phyloP scores from a whole-genome alignment of 2,888 invertebrate species.

The Tipula unca region DNA sequence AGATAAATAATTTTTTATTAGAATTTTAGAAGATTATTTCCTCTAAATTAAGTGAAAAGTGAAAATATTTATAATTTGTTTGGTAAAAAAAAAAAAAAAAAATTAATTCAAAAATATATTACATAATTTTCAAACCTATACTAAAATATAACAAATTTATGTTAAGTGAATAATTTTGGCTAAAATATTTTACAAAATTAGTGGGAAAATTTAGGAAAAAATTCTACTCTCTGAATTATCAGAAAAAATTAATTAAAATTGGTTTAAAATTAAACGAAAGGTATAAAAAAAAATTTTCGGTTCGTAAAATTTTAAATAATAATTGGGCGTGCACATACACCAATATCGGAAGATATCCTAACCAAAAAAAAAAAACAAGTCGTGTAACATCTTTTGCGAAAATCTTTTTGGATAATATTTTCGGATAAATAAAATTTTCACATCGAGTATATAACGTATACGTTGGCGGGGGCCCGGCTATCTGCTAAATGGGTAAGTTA shows the following conservation, averaged over 20 bases:
- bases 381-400: not conserved
- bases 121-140: not conserved
- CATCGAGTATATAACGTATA: not conserved
- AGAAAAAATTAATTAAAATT: not conserved
- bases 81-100: not conserved
- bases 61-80: not conserved
- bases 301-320: not conserved
- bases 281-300: not conserved
- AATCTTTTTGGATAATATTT: not conserved
- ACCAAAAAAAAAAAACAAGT: not conserved
- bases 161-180: not conserved
- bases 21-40: not conserved
- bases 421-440: not conserved
- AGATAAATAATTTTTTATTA: not conserved
- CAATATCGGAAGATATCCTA: not conserved
- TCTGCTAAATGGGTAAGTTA: not conserved
- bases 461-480: not conserved
- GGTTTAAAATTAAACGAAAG: not conserved
- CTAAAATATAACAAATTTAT: not conserved
- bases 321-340: not conserved
- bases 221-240: not conserved
- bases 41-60: not conserved
- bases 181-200: not conserved
- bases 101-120: not conserved
- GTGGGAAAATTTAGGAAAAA: not conserved